Base-by-base conservation (phyloP, 2,888 invertebrate genomes). In the Caenorhabditis japonica region DNA sequence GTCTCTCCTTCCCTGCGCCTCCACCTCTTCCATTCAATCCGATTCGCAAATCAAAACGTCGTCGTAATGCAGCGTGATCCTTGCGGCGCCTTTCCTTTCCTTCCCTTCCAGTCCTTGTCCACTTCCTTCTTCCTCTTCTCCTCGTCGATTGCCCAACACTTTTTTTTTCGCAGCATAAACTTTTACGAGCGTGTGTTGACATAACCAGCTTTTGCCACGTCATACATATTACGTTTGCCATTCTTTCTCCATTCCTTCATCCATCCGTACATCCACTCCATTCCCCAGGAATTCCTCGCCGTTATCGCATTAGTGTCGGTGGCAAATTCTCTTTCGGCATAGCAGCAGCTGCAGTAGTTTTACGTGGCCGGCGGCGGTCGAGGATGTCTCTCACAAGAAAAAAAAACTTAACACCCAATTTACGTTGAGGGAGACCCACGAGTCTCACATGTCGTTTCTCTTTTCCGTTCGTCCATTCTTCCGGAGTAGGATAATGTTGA, bases 271-370 rank as follows among this genome's bases (percentile, higher is more conserved):
- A 25, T 34, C 44, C 36, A 43, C 41, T 52, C 23, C 25, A 38
- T 61, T 52, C 52, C 49, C 44, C 44, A 43, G 21, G 44, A 51
- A 52, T 53, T 62, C 62, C 51, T 51, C 43, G 30, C 36, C 43
- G 34, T 62, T 66, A 58, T 66, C 66, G 66, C 51, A 66, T 66
- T 66, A 66, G 66, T 30, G 30, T n/a, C n/a, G n/a, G n/a, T n/a
- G n/a, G n/a, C n/a, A n/a, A n/a, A n/a, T n/a, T n/a, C n/a, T n/a
- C n/a, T n/a, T n/a, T n/a, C n/a, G n/a, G n/a, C n/a, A n/a, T n/a
- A n/a, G n/a, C n/a, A n/a, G n/a, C n/a, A n/a, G n/a, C n/a, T n/a
- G n/a, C n/a, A n/a, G n/a, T n/a, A n/a, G n/a, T n/a, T n/a, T n/a
- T n/a, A n/a, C n/a, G n/a, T n/a, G n/a, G n/a, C n/a, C n/a, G n/a